Base-by-base conservation (phyloP, 1,140 invertebrate genomes). In the Battus philenor region DNA sequence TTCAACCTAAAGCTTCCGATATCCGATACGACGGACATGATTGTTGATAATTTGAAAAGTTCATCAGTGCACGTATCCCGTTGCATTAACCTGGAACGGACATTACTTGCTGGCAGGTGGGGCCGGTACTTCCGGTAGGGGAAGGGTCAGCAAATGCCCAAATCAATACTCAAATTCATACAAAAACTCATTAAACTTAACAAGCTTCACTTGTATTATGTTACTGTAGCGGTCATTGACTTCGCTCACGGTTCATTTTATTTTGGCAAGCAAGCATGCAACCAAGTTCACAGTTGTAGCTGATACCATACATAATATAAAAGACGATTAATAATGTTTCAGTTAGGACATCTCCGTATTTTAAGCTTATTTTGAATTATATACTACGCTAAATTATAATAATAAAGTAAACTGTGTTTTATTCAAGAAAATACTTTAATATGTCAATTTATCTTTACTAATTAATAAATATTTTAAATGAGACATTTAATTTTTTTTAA, bases 91-190 rank as follows among this genome's bases (percentile, higher is more conserved):
- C 54, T 8, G 47, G 49, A 47, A 44, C 46, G 38, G 34, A 32
- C 47, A 54, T 53, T 51, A 46, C 11, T 27, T 29, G 34, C 39
- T 34, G 20, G 10, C 13, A 16, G 47, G 27, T 32, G 49, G 48
- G 51, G 50, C 47, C 47, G 49, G 34, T 41, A 59, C 54, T 68
- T 73, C 64, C 66, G 64, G 38, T 51, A 52, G 56, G 61, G 66
- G 50, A 52, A 50, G 34, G 57, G 53, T 59, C 57, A 62, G 50
- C 33, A 38, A 56, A 59, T 45, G 56, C 53, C 50, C 61, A 57
- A 63, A 63, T 62, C 57, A 38, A 62, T 62, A 60, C 48, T 47
- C 46, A 52, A 54, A 54, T 50, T 20, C 4, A 46, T 36, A 57
- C 47, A 50, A 56, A 59, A 58, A 47, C 27, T 47, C 48, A 51